phyloP scores from a whole-genome alignment of 1,140 invertebrate species.

The Helicoverpa armigera region DNA sequence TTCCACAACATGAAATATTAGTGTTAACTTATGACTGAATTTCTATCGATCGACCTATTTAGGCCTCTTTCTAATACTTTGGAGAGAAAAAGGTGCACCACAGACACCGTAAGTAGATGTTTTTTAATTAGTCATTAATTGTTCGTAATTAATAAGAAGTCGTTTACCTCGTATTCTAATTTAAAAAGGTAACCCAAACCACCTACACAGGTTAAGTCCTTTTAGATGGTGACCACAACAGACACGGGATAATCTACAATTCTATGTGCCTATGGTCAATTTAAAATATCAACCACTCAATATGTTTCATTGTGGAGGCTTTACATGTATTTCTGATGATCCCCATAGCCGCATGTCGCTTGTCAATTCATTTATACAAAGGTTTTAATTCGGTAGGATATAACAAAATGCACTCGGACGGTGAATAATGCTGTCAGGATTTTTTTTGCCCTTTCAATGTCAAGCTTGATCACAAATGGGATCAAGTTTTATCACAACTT shows the following conservation, averaged over 20 bases:
- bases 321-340: neutral
- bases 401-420: neutral
- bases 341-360: neutral
- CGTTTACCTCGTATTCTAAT: neutral
- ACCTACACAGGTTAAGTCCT: neutral
- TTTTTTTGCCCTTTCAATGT: too few species aligned
- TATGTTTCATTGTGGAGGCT: neutral
- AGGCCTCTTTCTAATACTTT: too few species aligned
- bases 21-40: too few species aligned
- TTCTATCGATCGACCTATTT: too few species aligned
- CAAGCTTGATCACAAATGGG: too few species aligned
- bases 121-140: too few species aligned
- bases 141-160: too few species aligned
- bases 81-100: too few species aligned
- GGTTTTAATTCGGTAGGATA: neutral
- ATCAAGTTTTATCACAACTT: too few species aligned
- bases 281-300: constrained; percentile 4
- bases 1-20: too few species aligned
- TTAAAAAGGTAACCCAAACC: neutral
- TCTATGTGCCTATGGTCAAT: neutral
- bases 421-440: too few species aligned
- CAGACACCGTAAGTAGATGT: too few species aligned
- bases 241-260: neutral
- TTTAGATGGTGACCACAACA: neutral
- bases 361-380: constrained; percentile 1